Evolutionary conservation across 2,797 vertebrate genomes (phyloP).

Genomic region (Lacerta agilis): DNA sequence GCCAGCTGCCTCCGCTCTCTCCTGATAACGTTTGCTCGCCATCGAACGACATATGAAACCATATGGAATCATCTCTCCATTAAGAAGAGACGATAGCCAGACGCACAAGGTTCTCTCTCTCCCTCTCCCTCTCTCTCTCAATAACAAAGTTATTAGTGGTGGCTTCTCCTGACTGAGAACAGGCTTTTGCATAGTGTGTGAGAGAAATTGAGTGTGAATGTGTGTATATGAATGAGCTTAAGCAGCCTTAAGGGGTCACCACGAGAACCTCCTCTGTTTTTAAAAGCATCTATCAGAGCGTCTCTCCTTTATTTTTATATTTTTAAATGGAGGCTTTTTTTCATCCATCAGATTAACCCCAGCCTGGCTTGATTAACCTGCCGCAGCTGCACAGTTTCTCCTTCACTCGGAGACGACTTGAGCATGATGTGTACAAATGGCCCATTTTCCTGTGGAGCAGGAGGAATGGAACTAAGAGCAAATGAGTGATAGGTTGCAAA

Average conservation of each 20-base stretch:
- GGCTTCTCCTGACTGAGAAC: conserved; percentile 46
- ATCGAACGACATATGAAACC: conserved; percentile 67
- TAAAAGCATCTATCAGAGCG: conserved; percentile 49
- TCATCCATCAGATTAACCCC: conserved; percentile 49
- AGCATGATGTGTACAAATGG: neutral
- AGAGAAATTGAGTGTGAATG: neutral
- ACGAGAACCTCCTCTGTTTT: conserved; percentile 46
- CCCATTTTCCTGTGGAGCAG: conserved; percentile 20
- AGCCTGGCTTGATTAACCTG: conserved; percentile 24
- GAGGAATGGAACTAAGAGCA: neutral
- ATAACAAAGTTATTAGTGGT: conserved; percentile 69
- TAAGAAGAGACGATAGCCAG: conserved; percentile 73
- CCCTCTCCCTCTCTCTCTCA: neutral
- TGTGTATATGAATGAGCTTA: conserved; percentile 12
- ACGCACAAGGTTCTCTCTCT: conserved; percentile 46
- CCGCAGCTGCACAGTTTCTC: conserved; percentile 32
- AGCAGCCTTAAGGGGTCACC: conserved; percentile 50
- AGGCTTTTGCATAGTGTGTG: conserved; percentile 46
- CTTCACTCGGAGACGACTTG: conserved; percentile 10
- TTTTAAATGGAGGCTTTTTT: conserved; percentile 12
- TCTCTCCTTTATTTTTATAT: neutral
- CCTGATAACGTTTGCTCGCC: conserved; percentile 63
- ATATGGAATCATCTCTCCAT: conserved; percentile 71
- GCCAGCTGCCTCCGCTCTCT: conserved; percentile 71
- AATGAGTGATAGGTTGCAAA: neutral